Conservation (phyloP, 1,140 invertebrate genomes). For the Acromyrmex charruanus region DNA sequence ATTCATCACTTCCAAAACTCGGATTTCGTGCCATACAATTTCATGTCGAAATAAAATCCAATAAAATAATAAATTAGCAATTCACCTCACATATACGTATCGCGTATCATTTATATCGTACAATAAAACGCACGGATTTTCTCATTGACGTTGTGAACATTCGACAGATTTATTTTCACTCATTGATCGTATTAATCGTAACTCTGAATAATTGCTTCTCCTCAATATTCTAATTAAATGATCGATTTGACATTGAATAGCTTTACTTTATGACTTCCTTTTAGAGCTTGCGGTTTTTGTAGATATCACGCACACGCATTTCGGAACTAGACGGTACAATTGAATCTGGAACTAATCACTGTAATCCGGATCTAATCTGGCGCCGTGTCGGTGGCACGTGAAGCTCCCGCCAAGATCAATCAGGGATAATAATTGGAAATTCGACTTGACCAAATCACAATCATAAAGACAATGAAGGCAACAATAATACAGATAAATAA, state of each 20-base stretch:
- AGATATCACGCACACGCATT: background rate
- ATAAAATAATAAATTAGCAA: conserved; percentile 42
- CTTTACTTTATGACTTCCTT: background rate
- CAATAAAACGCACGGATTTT: conserved; percentile 3
- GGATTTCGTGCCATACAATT: conserved; percentile 20
- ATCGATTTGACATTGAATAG: conserved; percentile 18
- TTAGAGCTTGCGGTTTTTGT: background rate
- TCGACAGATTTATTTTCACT: conserved; percentile 39
- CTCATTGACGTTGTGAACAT: background rate
- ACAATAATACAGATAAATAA: background rate
- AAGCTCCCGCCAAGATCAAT: conserved; percentile 18
- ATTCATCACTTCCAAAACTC: conserved; percentile 14
- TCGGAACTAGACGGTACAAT: conserved; percentile 4
- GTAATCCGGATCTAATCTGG: conserved; percentile 43
- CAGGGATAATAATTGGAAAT: conserved; percentile 47
- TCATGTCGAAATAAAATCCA: conserved; percentile 22
- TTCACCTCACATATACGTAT: too few relatives aligned
- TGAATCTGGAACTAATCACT: conserved; percentile 41
- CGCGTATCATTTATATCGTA: background rate
- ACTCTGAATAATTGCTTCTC: background rate
- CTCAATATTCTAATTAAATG: conserved; percentile 24
- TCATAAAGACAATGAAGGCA: background rate
- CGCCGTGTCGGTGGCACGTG: background rate
- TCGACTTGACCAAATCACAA: conserved; percentile 22
- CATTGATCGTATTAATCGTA: conserved; percentile 9